Evolutionary conservation across 2,888 invertebrate species (phyloP).

Genomic region (Drosophila fulvimacula): DNA sequence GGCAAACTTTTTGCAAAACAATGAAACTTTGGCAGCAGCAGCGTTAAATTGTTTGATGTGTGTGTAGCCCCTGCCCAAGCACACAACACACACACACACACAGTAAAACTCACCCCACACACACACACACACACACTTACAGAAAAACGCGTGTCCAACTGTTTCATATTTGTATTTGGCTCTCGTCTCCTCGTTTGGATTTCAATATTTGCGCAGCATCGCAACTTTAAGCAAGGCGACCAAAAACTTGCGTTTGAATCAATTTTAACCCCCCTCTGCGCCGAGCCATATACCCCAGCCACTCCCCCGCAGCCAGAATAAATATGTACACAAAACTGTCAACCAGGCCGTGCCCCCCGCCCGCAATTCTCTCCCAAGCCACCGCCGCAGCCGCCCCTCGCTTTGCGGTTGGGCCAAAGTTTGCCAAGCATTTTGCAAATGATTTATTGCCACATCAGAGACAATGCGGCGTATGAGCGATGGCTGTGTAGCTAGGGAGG

Average conservation of each 20-base stretch:
- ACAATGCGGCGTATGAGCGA: constrained; percentile 60
- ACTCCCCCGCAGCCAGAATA: constrained; percentile 15
- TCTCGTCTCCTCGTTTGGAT: constrained; percentile 20
- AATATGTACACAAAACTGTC: constrained; percentile 45
- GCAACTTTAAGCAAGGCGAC: constrained; percentile 46
- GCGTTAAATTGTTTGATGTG: constrained; percentile 62
- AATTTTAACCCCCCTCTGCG: constrained; percentile 41
- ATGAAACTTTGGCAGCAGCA: constrained; percentile 67
- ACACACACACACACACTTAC: background rate
- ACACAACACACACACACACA: constrained; percentile 1
- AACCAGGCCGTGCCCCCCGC: constrained; percentile 10
- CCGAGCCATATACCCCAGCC: background rate
- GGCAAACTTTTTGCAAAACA: constrained; percentile 65
- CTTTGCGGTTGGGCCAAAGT: constrained; percentile 52
- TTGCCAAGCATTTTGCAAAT: constrained; percentile 60
- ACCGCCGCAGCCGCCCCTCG: background rate
- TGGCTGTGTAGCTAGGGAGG: constrained; percentile 24
- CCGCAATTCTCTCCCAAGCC: too few relatives aligned
- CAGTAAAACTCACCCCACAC: background rate
- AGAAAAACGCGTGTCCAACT: constrained; percentile 40
- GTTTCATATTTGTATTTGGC: constrained; percentile 62
- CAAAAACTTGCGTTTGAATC: constrained; percentile 38
- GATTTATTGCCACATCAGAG: constrained; percentile 67
- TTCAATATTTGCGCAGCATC: constrained; percentile 58
- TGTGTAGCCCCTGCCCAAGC: constrained; percentile 23